Evolutionary conservation across 2,888 invertebrate genomes (phyloP).

Genomic region (Sthenelais limicola): DNA sequence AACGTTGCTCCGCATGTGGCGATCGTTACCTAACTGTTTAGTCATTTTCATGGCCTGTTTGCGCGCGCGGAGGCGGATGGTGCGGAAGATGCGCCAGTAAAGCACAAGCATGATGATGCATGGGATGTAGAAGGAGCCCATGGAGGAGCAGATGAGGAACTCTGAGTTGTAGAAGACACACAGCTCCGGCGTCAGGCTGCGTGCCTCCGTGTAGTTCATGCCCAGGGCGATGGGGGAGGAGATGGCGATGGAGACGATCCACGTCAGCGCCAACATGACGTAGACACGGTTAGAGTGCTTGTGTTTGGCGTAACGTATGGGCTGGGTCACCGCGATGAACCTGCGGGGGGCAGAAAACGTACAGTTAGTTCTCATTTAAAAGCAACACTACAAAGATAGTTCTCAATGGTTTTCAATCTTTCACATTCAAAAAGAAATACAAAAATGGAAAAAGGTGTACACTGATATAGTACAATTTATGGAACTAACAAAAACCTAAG

Average conservation of each 20-base stretch:
- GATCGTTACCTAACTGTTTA: constrained; percentile 21
- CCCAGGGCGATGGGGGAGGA: constrained; percentile 97
- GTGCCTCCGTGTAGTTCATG: constrained; percentile 78
- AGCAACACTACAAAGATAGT: no score
- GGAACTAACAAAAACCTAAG: no score
- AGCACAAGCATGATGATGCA: constrained; percentile 97
- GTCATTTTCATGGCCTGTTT: constrained; percentile 44
- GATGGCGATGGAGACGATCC: constrained; percentile 95
- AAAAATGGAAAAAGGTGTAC: no score
- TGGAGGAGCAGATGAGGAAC: constrained; percentile 97
- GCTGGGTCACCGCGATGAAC: constrained; percentile 98
- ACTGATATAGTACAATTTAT: no score
- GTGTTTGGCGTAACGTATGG: constrained; percentile 98
- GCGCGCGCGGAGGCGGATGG: constrained; percentile 74
- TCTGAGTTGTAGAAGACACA: constrained; percentile 97
- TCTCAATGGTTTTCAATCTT: no score
- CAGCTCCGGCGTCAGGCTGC: constrained; percentile 51
- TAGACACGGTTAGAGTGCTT: constrained; percentile 90
- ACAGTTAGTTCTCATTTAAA: no score
- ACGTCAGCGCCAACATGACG: constrained; percentile 94
- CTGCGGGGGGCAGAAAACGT: constrained; percentile 77
- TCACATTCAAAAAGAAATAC: no score
- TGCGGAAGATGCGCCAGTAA: constrained; percentile 97
- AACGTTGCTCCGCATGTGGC: constrained; percentile 50
- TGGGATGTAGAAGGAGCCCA: constrained; percentile 99